phyloP scores from a whole-genome alignment of 2,113 vertebrate genomes.

The Neotoma lepida region DNA sequence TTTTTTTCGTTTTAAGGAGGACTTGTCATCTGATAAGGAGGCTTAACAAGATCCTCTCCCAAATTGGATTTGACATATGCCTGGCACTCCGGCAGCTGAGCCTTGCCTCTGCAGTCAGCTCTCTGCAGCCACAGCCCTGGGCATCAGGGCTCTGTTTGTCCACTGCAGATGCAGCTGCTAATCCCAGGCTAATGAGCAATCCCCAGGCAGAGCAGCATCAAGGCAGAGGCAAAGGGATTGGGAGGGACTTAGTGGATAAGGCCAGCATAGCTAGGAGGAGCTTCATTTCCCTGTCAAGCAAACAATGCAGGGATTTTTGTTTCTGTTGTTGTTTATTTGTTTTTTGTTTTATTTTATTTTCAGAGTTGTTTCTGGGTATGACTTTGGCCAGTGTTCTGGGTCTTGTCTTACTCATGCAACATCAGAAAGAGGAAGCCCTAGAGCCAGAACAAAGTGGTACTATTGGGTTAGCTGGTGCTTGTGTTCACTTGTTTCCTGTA shows the following conservation, averaged over 20 bases:
- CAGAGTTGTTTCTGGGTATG: background rate
- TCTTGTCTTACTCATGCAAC: fast-evolving
- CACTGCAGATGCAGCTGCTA: slow-evolving; percentile 62
- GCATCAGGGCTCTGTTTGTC: slow-evolving; percentile 8
- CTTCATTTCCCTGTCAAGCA: background rate
- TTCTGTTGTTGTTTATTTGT: background rate
- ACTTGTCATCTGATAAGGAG: slow-evolving; percentile 76
- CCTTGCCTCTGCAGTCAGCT: slow-evolving; percentile 44
- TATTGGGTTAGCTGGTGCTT: background rate
- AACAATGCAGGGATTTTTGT: background rate
- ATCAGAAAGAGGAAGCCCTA: background rate
- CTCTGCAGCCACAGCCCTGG: slow-evolving; percentile 50
- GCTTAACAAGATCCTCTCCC: slow-evolving; percentile 76
- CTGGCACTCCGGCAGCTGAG: slow-evolving; percentile 65
- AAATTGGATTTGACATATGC: slow-evolving; percentile 77
- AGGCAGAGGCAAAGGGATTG: background rate
- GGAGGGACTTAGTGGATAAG: background rate
- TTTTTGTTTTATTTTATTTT: background rate
- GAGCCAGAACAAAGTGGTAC: background rate
- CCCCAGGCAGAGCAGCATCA: background rate
- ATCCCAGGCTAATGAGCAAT: slow-evolving; percentile 72
- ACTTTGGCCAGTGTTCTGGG: background rate
- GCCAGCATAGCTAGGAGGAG: background rate
- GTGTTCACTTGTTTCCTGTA: background rate
- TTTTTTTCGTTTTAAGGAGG: slow-evolving; percentile 31